Evolutionary conservation across 2,797 vertebrate species (phyloP).

Genomic region (Borostomias antarcticus): DNA sequence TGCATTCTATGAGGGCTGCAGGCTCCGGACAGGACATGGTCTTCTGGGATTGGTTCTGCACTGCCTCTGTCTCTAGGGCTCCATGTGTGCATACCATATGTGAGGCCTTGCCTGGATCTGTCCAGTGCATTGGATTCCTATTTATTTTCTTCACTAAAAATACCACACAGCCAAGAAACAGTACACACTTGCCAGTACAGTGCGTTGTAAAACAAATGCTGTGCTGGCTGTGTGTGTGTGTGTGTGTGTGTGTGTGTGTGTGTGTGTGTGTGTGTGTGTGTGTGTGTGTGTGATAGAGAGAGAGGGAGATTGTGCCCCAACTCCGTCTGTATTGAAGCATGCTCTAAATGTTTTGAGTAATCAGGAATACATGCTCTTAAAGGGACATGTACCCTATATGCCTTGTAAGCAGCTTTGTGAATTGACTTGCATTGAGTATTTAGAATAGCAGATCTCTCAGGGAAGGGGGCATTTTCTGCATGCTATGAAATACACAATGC

Average conservation of each 20-base stretch:
- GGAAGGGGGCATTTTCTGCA: conserved; percentile 23
- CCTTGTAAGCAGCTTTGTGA: conserved; percentile 1
- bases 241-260: background rate
- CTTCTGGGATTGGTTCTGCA: conserved; percentile 44
- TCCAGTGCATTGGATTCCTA: conserved; percentile 36
- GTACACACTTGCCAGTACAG: conserved; percentile 10
- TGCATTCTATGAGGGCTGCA: conserved; percentile 61
- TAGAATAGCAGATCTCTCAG: conserved; percentile 26
- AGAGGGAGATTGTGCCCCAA: background rate
- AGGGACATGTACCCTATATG: background rate
- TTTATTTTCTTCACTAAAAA: conserved; percentile 38
- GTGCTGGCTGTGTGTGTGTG: no score
- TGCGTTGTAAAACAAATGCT: background rate
- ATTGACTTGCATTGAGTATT: conserved; percentile 23
- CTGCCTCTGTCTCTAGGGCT: conserved; percentile 55
- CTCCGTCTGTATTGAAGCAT: background rate
- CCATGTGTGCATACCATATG: conserved; percentile 55
- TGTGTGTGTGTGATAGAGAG: background rate
- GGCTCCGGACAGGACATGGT: conserved; percentile 53
- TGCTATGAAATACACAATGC: conserved; percentile 24
- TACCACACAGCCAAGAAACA: conserved; percentile 12
- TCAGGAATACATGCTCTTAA: conserved; percentile 4
- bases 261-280: background rate
- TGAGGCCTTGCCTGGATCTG: conserved; percentile 44
- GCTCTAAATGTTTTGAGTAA: background rate